Evolutionary conservation across 92 coral and sea anemone genomes (phyloP).

Genomic region (Umimayanthus chanpuru): DNA sequence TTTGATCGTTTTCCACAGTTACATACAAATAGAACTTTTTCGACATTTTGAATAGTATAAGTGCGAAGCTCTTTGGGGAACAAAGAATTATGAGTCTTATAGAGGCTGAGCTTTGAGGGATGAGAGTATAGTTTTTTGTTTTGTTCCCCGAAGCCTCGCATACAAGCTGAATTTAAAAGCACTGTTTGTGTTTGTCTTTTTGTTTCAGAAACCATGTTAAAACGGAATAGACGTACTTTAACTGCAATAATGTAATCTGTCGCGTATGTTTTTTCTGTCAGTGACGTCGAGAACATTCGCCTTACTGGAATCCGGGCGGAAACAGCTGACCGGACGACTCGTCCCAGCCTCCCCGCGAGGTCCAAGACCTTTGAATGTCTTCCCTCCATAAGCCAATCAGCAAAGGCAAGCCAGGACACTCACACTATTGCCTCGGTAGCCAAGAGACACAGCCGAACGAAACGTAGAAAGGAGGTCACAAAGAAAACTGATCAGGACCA

Average conservation of each 20-base stretch:
- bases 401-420: constrained; percentile 22
- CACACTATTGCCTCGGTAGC: constrained; percentile 20
- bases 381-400: constrained; percentile 49
- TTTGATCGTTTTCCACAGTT: not conserved
- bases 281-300: constrained; percentile 64
- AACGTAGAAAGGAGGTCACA: not conserved
- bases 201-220: too few relatives aligned
- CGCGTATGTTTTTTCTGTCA: too few relatives aligned
- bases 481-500: not conserved
- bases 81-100: too few relatives aligned
- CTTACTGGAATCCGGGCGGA: constrained; percentile 74
- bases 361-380: constrained; percentile 38
- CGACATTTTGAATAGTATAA: too few relatives aligned
- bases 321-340: constrained; percentile 38
- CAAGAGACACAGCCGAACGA: not conserved
- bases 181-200: too few relatives aligned
- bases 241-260: too few relatives aligned
- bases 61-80: too few relatives aligned
- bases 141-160: too few relatives aligned
- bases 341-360: constrained; percentile 37
- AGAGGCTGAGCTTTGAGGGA: too few relatives aligned
- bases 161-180: too few relatives aligned
- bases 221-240: too few relatives aligned
- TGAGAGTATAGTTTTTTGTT: too few relatives aligned
- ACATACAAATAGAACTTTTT: not conserved